Conservation (phyloP, 2,113 vertebrate species). For the Nesospiza acunhae region DNA sequence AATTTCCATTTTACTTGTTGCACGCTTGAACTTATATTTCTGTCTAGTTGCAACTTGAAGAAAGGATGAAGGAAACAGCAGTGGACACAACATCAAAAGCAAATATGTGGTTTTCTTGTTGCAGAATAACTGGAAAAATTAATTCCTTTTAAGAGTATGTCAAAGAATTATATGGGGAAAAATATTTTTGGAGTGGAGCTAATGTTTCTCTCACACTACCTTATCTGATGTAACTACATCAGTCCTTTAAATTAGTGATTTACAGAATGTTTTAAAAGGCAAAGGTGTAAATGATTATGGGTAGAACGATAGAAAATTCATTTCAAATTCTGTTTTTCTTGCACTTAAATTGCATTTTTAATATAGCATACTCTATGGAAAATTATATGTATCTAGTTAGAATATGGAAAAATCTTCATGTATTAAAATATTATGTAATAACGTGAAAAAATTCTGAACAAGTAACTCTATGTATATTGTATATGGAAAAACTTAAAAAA, state of each 20-base stretch:
- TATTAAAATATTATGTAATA: not conserved
- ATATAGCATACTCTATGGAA: not conserved
- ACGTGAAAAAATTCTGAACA: not conserved
- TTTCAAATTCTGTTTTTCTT: not conserved
- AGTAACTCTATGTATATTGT: not conserved
- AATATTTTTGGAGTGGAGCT: not conserved
- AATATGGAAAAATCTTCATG: not conserved
- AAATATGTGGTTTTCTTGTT: not conserved
- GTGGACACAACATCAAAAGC: not conserved
- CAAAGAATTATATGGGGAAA: not conserved
- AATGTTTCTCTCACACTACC: not conserved
- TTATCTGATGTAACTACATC: not conserved
- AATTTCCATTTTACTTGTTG: conserved; percentile 22
- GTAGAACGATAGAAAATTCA: not conserved
- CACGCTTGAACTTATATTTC: not conserved
- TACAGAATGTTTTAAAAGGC: not conserved
- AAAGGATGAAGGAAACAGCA: not conserved
- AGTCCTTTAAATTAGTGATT: not conserved
- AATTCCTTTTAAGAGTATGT: not conserved
- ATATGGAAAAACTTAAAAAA: not conserved
- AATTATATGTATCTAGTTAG: not conserved
- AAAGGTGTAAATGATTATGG: not conserved
- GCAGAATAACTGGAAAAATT: not conserved
- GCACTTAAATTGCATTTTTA: not conserved
- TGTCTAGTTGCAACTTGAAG: not conserved